Percentiles rank a stretch among this genome's conserved stretches.
These are phyloP conservation scores for Astropecten irregularis DNA, from an alignment of 53 echinoderm and acorn worm species.

Conservation along the genomic window DNA sequence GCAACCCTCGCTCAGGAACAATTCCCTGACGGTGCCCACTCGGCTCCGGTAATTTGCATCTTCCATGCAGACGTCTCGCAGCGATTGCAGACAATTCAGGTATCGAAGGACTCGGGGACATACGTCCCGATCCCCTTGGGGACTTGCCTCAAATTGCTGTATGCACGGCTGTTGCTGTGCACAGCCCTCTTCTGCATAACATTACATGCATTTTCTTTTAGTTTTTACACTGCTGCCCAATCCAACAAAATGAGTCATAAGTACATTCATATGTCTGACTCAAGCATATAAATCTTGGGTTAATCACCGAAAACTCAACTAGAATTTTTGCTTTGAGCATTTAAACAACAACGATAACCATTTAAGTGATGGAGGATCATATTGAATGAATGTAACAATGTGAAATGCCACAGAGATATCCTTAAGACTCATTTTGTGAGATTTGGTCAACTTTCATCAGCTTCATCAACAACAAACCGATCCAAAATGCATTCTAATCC, in stretches of 20 bases:
- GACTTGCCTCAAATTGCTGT: background rate
- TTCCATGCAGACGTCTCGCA: slow-evolving; percentile 33
- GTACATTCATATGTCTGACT: too few species aligned
- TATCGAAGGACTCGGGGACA: slow-evolving; percentile 17
- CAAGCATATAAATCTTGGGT: too few species aligned
- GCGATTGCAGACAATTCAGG: slow-evolving; percentile 40
- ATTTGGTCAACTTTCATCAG: too few species aligned
- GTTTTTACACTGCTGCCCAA: background rate
- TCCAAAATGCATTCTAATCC: too few species aligned
- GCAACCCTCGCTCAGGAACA: slow-evolving; percentile 21
- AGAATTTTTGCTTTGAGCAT: too few species aligned
- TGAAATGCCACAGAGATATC: too few species aligned
- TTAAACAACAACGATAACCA: too few species aligned
- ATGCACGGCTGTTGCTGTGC: slow-evolving; percentile 32
- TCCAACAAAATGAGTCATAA: background rate
- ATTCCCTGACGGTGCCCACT: background rate
- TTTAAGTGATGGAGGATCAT: too few species aligned
- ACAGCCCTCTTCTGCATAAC: slow-evolving; percentile 36
- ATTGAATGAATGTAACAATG: too few species aligned
- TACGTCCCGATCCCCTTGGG: background rate
- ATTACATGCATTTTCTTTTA: background rate
- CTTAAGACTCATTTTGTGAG: too few species aligned
- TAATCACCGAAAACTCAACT: too few species aligned
- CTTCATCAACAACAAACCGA: too few species aligned
- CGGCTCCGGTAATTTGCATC: background rate